Conservation (phyloP, 2,113 vertebrate genomes). For the Oenanthe oenanthe region DNA sequence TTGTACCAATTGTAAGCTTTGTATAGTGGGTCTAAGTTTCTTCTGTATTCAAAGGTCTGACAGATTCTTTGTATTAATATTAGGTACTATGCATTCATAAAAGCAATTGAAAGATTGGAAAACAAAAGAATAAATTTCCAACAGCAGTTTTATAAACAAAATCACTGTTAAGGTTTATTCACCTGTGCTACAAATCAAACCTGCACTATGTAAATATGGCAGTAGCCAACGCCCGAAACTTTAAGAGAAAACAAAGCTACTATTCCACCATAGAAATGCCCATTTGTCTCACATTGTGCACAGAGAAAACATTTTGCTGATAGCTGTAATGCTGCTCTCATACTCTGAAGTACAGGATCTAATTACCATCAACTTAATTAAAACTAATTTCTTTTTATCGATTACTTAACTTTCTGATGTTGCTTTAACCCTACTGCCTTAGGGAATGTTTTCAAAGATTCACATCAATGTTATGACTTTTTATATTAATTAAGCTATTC, state of each 20-base stretch:
- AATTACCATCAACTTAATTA: conserved; percentile 54
- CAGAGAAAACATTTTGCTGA: not conserved
- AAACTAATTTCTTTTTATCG: conserved; percentile 40
- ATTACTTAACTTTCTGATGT: conserved; percentile 32
- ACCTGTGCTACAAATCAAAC: not conserved
- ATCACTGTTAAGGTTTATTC: conserved; percentile 27
- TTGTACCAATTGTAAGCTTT: not conserved
- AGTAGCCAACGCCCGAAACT: not conserved
- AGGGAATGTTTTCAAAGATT: conserved; percentile 29
- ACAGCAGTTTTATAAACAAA: conserved; percentile 30
- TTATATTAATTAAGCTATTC: conserved; percentile 35
- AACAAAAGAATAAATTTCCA: conserved; percentile 15
- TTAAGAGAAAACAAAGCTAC: not conserved
- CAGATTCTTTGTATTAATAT: not conserved
- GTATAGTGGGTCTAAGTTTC: not conserved
- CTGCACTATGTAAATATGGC: not conserved
- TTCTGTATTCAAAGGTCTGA: not conserved
- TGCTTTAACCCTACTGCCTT: not conserved
- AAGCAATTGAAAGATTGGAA: not conserved
- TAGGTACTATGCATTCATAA: not conserved
- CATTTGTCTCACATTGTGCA: not conserved
- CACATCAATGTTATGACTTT: not conserved
- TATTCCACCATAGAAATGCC: not conserved
- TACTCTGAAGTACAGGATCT: not conserved
- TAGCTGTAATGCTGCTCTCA: not conserved